Base-by-base conservation (phyloP, 2,113 vertebrate species). In the Ornithorhynchus anatinus region DNA sequence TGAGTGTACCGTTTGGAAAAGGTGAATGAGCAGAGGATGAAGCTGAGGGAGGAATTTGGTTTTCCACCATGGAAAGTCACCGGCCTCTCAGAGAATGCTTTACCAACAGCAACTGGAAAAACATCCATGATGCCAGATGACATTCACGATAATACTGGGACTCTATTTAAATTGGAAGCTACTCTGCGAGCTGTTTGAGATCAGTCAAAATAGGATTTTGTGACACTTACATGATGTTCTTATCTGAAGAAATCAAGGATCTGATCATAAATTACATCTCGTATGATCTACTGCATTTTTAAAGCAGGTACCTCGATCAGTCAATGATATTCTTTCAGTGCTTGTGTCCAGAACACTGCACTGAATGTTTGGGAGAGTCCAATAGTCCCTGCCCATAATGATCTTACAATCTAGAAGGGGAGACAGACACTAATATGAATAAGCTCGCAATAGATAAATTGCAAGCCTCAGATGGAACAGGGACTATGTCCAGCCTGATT, bases 101-200 rank as follows among this genome's bases (percentile, higher is more conserved):
- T 56, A 72, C 85, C 84, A 82, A 80, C 72, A 78, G 76, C 86
- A 86, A 89, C 84, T 88, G 84, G 82, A 78, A 78, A 89, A 89
- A 88, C 84, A 88, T 70, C 72, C 74, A 48, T 7, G 72, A 57
- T 84, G 82, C 84, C 86, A 89, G 84, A 85, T 73, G 81, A 79
- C 82, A 77, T 72, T 50, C 76, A 80, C 82, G 85, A 86, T 74
- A 86, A 82, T 85, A 77, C 74, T 89, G 85, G 84, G 78, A 82
- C 82, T 86, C 80, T 50, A 0, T 67, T 88, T 74, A 78, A 86
- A 76, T 72, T 62, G 79, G 76, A 77, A 82, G 77, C 72, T 84
- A 82, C 80, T 80, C 77, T 70, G 54, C 79, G 78, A n/a, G n/a
- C n/a, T n/a, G n/a, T n/a, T n/a, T n/a, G n/a, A n/a, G n/a, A 86